Conservation (phyloP, 2,888 invertebrate genomes). For the Leucophora obtusa region DNA sequence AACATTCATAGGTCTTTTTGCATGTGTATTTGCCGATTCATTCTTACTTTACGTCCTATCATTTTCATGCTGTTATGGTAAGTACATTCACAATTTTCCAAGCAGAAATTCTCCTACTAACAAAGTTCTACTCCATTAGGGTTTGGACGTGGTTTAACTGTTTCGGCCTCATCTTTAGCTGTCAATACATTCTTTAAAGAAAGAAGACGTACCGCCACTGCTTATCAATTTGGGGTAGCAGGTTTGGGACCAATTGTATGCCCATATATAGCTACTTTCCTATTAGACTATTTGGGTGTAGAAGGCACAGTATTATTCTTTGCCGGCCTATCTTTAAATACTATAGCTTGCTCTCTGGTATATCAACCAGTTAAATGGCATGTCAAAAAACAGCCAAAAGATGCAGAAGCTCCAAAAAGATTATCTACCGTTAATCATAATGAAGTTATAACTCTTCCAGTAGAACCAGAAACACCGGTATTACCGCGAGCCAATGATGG, state of each 20-base stretch:
- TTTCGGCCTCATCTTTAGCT: conserved; percentile 85
- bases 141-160: conserved; percentile 80
- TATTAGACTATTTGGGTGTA: conserved; percentile 83
- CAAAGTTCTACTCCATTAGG: conserved; percentile 34
- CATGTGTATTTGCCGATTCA: conserved; percentile 82
- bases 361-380: conserved; percentile 89
- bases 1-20: conserved; percentile 81
- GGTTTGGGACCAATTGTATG: conserved; percentile 86
- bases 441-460: conserved; percentile 83
- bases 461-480: conserved; percentile 84
- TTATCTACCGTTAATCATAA: conserved; percentile 66
- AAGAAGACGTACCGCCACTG: conserved; percentile 84
- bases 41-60: conserved; percentile 83
- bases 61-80: conserved; percentile 84
- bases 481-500: conserved; percentile 79
- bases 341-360: conserved; percentile 83
- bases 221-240: conserved; percentile 85
- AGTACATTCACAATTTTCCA: conserved; percentile 63
- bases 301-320: conserved; percentile 84
- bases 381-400: conserved; percentile 79
- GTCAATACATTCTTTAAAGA: conserved; percentile 87
- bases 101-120: neutral
- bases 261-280: conserved; percentile 84
- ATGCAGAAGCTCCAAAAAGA: conserved; percentile 70
- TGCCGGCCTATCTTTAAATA: conserved; percentile 84